These are phyloP conservation scores for Hyperoplus lanceolatus DNA, from an alignment of 2,797 vertebrate species.

Conservation along the genomic window DNA sequence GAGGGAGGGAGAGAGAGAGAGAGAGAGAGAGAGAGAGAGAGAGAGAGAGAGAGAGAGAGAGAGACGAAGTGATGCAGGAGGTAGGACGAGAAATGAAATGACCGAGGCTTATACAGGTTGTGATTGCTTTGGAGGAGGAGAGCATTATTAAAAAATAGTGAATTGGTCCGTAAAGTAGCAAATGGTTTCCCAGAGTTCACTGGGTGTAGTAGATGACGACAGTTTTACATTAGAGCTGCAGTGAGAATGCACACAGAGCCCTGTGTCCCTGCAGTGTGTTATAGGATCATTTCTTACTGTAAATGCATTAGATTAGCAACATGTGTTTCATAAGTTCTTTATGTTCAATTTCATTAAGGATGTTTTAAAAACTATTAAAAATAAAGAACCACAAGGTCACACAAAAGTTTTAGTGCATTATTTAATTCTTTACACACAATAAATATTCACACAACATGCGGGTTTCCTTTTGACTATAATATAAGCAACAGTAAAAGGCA, in stretches of 20 bases:
- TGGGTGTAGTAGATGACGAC: slow-evolving; percentile 32
- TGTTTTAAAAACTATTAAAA: too few relatives aligned
- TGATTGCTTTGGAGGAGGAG: background rate
- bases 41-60: slow-evolving; percentile 1
- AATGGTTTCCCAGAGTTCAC: slow-evolving; percentile 33
- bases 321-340: background rate
- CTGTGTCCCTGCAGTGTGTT: slow-evolving; percentile 13
- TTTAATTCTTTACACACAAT: background rate
- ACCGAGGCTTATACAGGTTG: background rate
- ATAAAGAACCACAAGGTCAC: too few relatives aligned
- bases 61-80: slow-evolving; percentile 8
- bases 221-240: slow-evolving; percentile 38
- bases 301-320: background rate
- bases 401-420: background rate
- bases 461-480: background rate
- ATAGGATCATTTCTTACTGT: background rate
- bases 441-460: background rate
- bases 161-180: background rate
- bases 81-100: slow-evolving; percentile 6
- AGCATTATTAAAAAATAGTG: background rate
- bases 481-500: background rate
- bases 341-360: background rate
- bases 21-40: background rate
- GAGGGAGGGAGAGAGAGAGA: background rate
- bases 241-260: slow-evolving; percentile 34